Evolutionary conservation across 2,797 vertebrate species (phyloP).

Genomic region (Helostoma temminkii): DNA sequence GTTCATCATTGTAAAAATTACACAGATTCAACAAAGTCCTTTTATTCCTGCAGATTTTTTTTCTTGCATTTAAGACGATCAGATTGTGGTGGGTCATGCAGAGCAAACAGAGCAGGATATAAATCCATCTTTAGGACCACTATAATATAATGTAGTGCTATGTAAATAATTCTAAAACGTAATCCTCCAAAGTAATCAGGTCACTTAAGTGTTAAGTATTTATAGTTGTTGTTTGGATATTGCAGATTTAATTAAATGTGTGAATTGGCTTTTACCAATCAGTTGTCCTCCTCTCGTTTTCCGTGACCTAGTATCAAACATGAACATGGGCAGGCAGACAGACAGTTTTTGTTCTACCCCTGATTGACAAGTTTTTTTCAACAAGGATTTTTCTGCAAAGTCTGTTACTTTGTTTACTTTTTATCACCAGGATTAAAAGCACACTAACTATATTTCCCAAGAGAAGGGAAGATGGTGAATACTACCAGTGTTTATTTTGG

Average conservation of each 20-base stretch:
- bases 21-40: constrained; percentile 40
- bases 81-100: constrained; percentile 10
- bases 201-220: constrained; percentile 48
- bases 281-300: constrained; percentile 22
- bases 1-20: constrained; percentile 36
- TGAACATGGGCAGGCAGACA: neutral
- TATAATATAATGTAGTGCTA: constrained; percentile 31
- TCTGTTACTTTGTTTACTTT: neutral
- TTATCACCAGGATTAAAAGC: neutral
- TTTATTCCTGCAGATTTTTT: constrained; percentile 35
- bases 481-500: neutral
- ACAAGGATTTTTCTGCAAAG: neutral
- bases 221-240: constrained; percentile 55
- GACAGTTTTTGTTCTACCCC: constrained; percentile 2
- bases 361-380: constrained; percentile 20
- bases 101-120: constrained; percentile 11
- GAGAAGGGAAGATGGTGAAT: neutral
- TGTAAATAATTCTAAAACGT: constrained; percentile 55
- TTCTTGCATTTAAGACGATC: constrained; percentile 2
- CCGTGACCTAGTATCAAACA: constrained; percentile 7
- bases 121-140: constrained; percentile 7
- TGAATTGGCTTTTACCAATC: constrained; percentile 14
- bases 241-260: constrained; percentile 65
- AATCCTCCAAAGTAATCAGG: no score
- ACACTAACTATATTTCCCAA: neutral